These are phyloP conservation scores for Sminthurinus aureus DNA, from an alignment of 2,888 invertebrate species.

Conservation along the genomic window DNA sequence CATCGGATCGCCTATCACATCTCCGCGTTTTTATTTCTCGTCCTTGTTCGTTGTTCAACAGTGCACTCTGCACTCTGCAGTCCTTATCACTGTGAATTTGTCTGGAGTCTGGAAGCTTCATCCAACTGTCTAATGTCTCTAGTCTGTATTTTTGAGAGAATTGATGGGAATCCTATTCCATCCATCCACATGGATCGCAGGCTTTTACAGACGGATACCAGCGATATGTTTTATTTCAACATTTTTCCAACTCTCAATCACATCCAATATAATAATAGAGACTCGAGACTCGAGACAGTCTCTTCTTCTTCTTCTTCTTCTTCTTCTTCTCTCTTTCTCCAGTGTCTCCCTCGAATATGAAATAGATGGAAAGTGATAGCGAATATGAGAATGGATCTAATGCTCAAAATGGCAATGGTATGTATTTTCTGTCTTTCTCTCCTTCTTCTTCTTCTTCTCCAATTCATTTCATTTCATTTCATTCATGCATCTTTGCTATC, in stretches of 20 bases:
- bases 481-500: slow-evolving; percentile 4
- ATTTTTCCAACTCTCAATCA: slow-evolving; percentile 39
- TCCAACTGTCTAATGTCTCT: neutral
- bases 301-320: too few species aligned
- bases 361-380: slow-evolving; percentile 17
- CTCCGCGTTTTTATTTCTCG: slow-evolving; percentile 23
- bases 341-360: neutral
- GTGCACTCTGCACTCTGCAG: slow-evolving; percentile 28
- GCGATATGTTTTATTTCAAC: slow-evolving; percentile 48
- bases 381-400: slow-evolving; percentile 18
- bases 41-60: slow-evolving; percentile 1
- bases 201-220: slow-evolving; percentile 14
- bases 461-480: slow-evolving; percentile 27
- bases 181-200: slow-evolving; percentile 24
- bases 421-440: slow-evolving; percentile 12
- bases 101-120: slow-evolving; percentile 17
- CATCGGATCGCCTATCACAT: neutral
- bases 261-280: slow-evolving; percentile 28
- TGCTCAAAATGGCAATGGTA: slow-evolving; percentile 37
- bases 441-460: slow-evolving; percentile 5
- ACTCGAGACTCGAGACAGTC: neutral
- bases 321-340: too few species aligned
- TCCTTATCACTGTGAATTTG: slow-evolving; percentile 43
- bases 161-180: slow-evolving; percentile 48
- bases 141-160: slow-evolving; percentile 7